Evolutionary conservation across 2,888 invertebrate species (phyloP).

Genomic region (Nephrotoma flavescens): DNA sequence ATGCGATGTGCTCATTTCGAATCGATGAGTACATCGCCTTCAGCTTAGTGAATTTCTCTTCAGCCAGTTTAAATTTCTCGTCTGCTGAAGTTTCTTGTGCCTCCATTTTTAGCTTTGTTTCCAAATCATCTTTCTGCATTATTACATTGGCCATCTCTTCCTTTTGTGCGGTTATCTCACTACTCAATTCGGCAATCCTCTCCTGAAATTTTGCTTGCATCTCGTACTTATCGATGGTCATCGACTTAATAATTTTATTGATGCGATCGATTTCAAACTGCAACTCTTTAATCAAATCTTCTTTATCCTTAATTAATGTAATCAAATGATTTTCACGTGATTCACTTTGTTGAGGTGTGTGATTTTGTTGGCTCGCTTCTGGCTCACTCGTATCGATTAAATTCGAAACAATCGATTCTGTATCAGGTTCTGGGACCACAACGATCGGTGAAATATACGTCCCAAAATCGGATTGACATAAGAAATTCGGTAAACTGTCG

Average conservation of each 20-base stretch:
- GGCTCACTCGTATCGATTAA: conserved; percentile 23
- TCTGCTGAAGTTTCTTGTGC: conserved; percentile 59
- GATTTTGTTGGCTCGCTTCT: conserved; percentile 20
- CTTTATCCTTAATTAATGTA: conserved; percentile 40
- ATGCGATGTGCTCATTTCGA: conserved; percentile 83
- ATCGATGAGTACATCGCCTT: conserved; percentile 89
- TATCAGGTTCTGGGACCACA: conserved; percentile 47
- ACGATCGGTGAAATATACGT: conserved; percentile 92
- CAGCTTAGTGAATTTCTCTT: conserved; percentile 90
- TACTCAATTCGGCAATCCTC: conserved; percentile 19
- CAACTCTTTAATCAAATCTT: conserved; percentile 64
- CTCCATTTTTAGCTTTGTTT: conserved; percentile 24
- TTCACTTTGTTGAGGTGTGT: conserved; percentile 18
- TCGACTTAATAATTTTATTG: conserved; percentile 13
- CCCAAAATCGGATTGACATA: conserved; percentile 75
- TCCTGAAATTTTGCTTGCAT: conserved; percentile 17
- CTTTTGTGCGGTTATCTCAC: conserved; percentile 21
- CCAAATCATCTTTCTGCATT: conserved; percentile 25
- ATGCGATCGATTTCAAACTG: conserved; percentile 40
- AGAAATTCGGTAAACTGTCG: conserved; percentile 88
- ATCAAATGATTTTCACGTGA: conserved; percentile 12
- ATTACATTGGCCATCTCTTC: conserved; percentile 23
- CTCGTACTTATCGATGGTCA: conserved; percentile 13
- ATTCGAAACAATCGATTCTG: conserved; percentile 25
- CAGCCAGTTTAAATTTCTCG: conserved; percentile 56